A percentile compares a stretch with the other conserved stretches of the same genome.
Evolutionary conservation across 2,888 invertebrate genomes (phyloP).

Genomic region (Camponotus fellah): DNA sequence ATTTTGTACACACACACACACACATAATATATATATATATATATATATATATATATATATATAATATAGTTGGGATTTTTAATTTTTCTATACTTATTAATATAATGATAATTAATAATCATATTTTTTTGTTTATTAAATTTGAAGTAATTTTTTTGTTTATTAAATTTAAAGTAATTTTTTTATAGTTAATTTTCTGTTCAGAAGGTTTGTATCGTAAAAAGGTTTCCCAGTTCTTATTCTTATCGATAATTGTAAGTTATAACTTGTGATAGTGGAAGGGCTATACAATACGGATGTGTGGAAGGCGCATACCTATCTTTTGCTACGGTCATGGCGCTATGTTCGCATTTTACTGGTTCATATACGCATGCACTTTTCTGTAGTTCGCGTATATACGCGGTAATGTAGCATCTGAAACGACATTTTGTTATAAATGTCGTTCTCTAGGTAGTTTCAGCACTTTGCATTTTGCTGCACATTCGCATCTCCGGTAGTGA

Average conservation of each 20-base stretch:
- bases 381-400: background rate
- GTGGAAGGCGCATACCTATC: background rate
- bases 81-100: background rate
- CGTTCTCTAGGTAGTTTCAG: background rate
- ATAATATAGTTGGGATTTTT: too few relatives aligned
- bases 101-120: background rate
- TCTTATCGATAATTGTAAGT: slow-evolving; percentile 1
- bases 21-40: too few relatives aligned
- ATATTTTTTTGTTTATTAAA: background rate
- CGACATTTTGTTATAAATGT: slow-evolving; percentile 25
- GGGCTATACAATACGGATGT: background rate
- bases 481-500: background rate
- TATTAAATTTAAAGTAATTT: too few relatives aligned
- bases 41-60: background rate
- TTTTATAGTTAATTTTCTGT: background rate
- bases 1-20: too few relatives aligned
- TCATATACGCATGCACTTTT: background rate
- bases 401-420: slow-evolving; percentile 24
- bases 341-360: background rate
- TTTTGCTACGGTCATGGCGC: slow-evolving; percentile 22
- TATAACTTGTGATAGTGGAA: background rate
- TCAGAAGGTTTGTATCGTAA: background rate
- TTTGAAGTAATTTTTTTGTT: slow-evolving; percentile 9
- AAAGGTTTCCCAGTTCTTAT: background rate
- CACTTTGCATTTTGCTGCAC: background rate